phyloP scores from a whole-genome alignment of 1,140 invertebrate genomes.

The Maconellicoccus hirsutus region DNA sequence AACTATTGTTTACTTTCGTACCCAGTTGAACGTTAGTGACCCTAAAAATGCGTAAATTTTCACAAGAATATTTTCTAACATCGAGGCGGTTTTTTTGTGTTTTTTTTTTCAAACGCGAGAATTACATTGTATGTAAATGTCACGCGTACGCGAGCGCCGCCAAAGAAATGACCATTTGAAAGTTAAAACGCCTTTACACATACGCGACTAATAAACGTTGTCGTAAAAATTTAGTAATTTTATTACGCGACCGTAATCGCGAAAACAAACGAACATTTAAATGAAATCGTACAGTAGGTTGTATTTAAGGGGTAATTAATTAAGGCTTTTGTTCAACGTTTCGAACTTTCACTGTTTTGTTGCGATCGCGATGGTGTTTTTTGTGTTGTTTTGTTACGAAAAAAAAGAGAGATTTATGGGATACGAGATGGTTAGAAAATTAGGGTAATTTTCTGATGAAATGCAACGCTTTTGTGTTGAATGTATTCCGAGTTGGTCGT shows the following conservation, averaged over 20 bases:
- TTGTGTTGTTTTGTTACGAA: too few species aligned
- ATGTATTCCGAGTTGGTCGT: too few species aligned
- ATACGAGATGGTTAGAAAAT: too few species aligned
- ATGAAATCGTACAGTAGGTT: not conserved
- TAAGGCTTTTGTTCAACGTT: not conserved
- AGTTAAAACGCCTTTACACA: not conserved
- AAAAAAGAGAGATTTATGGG: too few species aligned
- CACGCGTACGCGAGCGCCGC: not conserved
- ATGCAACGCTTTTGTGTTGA: too few species aligned
- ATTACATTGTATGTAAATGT: not conserved
- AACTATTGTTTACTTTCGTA: too few species aligned
- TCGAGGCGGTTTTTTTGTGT: too few species aligned
- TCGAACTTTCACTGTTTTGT: not conserved
- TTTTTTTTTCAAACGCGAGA: not conserved
- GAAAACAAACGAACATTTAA: not conserved
- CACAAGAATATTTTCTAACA: not conserved
- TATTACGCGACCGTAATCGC: not conserved
- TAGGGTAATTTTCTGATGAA: too few species aligned
- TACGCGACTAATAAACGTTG: not conserved
- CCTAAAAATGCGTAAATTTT: not conserved
- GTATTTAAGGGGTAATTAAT: not conserved
- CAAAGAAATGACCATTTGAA: not conserved
- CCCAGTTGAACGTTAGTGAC: too few species aligned
- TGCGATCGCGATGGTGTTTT: too few species aligned
- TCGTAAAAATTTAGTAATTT: not conserved